Conservation (phyloP, 2,113 vertebrate genomes). For the human region DNA sequence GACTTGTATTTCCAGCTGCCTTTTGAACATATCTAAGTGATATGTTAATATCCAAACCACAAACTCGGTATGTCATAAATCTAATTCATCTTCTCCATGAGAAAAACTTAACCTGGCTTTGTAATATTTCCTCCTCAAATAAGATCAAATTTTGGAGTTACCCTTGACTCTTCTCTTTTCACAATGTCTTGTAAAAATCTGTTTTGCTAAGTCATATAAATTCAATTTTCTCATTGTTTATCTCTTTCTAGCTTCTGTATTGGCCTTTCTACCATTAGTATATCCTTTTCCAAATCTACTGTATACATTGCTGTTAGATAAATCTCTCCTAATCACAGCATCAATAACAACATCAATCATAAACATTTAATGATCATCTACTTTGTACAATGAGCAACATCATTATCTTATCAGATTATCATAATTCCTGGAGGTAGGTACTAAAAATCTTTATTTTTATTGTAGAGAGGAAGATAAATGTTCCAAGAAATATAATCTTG, state of each 20-base stretch:
- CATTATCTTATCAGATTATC: conserved; percentile 2
- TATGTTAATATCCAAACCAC: not conserved
- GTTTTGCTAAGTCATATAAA: not conserved
- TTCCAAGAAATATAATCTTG: not conserved
- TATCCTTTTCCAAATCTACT: not conserved
- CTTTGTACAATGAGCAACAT: not conserved
- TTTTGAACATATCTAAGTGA: not conserved
- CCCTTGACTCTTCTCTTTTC: not conserved
- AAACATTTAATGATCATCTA: not conserved
- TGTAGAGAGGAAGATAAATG: not conserved
- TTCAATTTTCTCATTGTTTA: not conserved
- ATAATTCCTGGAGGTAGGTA: not conserved
- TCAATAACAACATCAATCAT: not conserved
- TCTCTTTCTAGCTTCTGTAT: not conserved
- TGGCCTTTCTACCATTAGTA: not conserved
- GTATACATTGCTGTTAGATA: not conserved
- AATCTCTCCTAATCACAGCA: not conserved
- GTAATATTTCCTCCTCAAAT: not conserved
- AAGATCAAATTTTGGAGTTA: not conserved
- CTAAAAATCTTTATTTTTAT: not conserved
- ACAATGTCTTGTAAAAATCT: not conserved
- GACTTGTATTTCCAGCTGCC: not conserved
- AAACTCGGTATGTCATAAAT: not conserved
- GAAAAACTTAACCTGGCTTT: not conserved
- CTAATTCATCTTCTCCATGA: not conserved